A percentile compares a stretch with the other conserved stretches of the same genome.
Evolutionary conservation across 2,797 vertebrate genomes (phyloP).

Genomic region (Pangasius sanitwongsei): DNA sequence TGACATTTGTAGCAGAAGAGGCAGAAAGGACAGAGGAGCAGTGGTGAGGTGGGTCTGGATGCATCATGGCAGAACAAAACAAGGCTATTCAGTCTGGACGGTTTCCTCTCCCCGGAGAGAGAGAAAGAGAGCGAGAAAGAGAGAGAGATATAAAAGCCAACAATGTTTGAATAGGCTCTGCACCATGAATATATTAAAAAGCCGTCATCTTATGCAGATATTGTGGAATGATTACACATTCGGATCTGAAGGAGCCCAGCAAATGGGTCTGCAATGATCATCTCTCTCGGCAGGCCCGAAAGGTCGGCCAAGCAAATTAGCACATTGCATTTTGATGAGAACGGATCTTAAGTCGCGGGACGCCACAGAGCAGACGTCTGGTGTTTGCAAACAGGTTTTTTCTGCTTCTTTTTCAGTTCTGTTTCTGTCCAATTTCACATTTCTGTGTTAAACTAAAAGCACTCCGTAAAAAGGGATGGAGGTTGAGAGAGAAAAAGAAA

Average conservation of each 20-base stretch:
- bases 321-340: slow-evolving; percentile 21
- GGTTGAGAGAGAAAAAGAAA: background rate
- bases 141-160: slow-evolving; percentile 37
- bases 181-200: slow-evolving; percentile 39
- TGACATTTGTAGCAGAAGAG: slow-evolving; percentile 53
- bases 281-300: slow-evolving; percentile 26
- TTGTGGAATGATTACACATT: slow-evolving; percentile 34
- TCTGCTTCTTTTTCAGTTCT: no score
- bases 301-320: slow-evolving; percentile 46
- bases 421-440: background rate
- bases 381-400: background rate
- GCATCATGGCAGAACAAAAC: slow-evolving; percentile 36
- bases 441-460: background rate
- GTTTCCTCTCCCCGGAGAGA: slow-evolving; percentile 18
- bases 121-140: slow-evolving; percentile 23
- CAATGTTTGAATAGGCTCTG: slow-evolving; percentile 34
- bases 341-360: background rate
- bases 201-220: slow-evolving; percentile 35
- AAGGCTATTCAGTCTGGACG: slow-evolving; percentile 36
- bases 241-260: slow-evolving; percentile 13
- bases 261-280: slow-evolving; percentile 45
- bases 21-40: slow-evolving; percentile 43
- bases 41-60: slow-evolving; percentile 13
- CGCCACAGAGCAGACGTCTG: background rate
- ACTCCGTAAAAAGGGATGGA: background rate